Percentiles rank a stretch among this genome's conserved stretches.
Conservation (phyloP, 2,888 invertebrate species). For the Drosophila nr. perissopoda region DNA sequence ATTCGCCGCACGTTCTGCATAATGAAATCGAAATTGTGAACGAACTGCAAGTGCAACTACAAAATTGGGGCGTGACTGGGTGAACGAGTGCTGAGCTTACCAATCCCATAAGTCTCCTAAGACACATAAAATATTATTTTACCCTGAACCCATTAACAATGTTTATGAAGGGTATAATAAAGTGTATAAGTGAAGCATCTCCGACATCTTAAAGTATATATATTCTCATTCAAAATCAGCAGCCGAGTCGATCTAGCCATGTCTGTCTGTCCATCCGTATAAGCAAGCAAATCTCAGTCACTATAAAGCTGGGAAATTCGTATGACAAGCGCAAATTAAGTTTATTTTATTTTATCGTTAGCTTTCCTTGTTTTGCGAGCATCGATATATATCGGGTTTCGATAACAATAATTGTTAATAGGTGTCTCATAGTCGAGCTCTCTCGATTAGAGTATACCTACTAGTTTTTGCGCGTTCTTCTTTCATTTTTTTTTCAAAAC, state of each 20-base stretch:
- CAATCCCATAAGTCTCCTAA: conserved; percentile 31
- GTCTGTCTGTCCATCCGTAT: no score
- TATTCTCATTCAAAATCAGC: not conserved
- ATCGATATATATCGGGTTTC: not conserved
- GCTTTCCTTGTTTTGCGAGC: no score
- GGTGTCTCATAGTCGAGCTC: not conserved
- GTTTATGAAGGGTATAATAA: not conserved
- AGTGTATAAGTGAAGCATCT: not conserved
- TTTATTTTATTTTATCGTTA: not conserved
- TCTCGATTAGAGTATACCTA: not conserved
- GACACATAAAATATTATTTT: not conserved
- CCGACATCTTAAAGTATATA: not conserved
- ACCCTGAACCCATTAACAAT: not conserved
- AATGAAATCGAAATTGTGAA: conserved; percentile 73
- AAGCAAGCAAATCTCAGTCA: not conserved
- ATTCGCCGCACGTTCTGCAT: conserved; percentile 75
- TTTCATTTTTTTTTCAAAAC: not conserved
- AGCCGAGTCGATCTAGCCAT: not conserved
- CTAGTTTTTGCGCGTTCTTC: not conserved
- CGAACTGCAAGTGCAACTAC: conserved; percentile 28
- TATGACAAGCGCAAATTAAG: not conserved
- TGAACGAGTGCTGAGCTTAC: conserved; percentile 2
- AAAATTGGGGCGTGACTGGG: conserved; percentile 21
- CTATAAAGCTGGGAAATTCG: no score
- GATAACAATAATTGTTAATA: not conserved